Percentiles rank a stretch among this genome's conserved stretches.
Conservation (phyloP, 2,888 invertebrate species). For the Pachycephus smyrnensis region DNA sequence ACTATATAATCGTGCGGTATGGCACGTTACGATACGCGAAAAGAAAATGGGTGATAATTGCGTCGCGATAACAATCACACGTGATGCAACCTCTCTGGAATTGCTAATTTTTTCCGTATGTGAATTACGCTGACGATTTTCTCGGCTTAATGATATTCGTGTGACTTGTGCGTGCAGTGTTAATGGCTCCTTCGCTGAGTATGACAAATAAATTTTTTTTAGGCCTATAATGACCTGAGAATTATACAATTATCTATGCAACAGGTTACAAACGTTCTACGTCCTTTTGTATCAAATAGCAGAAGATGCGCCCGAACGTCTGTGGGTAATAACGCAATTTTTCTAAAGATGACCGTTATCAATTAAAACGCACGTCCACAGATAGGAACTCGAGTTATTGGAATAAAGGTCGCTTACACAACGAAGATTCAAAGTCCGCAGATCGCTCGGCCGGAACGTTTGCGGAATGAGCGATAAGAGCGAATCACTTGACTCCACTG, state of each 20-base stretch:
- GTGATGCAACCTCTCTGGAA: not conserved
- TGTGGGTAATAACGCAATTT: not conserved
- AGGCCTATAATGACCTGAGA: not conserved
- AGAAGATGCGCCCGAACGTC: not conserved
- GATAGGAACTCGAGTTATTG: not conserved
- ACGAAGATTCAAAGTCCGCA: slow-evolving; percentile 39
- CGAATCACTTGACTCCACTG: not conserved
- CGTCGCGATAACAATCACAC: not conserved
- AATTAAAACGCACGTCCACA: not conserved
- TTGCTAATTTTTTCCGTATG: not conserved
- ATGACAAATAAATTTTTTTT: not conserved
- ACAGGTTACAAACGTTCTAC: not conserved
- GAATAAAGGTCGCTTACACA: slow-evolving; percentile 38
- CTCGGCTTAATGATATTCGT: not conserved
- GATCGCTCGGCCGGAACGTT: slow-evolving; percentile 2
- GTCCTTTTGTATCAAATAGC: not conserved
- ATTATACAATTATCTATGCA: not conserved
- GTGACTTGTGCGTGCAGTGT: not conserved
- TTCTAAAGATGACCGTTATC: slow-evolving; percentile 54
- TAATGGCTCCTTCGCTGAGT: not conserved
- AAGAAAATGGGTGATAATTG: too few species aligned
- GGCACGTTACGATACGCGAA: not conserved
- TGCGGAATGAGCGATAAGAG: slow-evolving; percentile 25
- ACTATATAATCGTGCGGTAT: not conserved
- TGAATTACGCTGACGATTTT: too few species aligned